Base-by-base conservation (phyloP, 2,797 vertebrate genomes). In the Platyrinchus mystaceus region DNA sequence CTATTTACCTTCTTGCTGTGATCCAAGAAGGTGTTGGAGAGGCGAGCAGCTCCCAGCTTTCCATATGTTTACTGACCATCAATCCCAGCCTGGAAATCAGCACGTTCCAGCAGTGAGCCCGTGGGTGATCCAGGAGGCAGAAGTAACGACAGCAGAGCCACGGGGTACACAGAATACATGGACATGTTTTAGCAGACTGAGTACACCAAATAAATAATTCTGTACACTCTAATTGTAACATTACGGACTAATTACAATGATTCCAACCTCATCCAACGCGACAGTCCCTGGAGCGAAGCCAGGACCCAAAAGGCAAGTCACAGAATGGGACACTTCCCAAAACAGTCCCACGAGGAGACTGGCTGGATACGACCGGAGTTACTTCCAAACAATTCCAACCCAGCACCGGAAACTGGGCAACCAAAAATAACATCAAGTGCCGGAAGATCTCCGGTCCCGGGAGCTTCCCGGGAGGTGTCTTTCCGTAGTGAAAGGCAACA, bases 121-220 rank as follows among this genome's bases (percentile, higher is more conserved):
- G 0, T 0, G 20, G 39, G 14, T 18, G 84, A n/a, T 36, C 74
- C 67, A 6, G 3, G n/a, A 64, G 53, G 39, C 75, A 23, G 16
- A 55, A 76, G 23, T 26, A 93, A 96, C 0, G 59, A 96, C 78
- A 97, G 93, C 82, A 83, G 93, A 93, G 96, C 84, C 43, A 78
- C 6, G 93, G 95, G 91, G 64, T 97, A 97, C 84, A 95, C 84
- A 95, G 92, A 88, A 95, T 97, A 97, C 94, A 93, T 84, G 93
- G 95, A 96, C 93, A 91, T 82, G 74, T 94, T 90, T 95, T 73
- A 95, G 77, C 79, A 89, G 79, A 97, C 71, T 0, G 96, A 97
- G 89, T 98, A 98, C 94, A 98, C 94, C 96, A 98, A 98, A 98
- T 98, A 98, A 98, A 98, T 98, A 98, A 96, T 63, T 96, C 97